A percentile compares a stretch with the other conserved stretches of the same genome.
phyloP scores from a whole-genome alignment of 2,113 vertebrate genomes.

The Aptenodytes forsteri region DNA sequence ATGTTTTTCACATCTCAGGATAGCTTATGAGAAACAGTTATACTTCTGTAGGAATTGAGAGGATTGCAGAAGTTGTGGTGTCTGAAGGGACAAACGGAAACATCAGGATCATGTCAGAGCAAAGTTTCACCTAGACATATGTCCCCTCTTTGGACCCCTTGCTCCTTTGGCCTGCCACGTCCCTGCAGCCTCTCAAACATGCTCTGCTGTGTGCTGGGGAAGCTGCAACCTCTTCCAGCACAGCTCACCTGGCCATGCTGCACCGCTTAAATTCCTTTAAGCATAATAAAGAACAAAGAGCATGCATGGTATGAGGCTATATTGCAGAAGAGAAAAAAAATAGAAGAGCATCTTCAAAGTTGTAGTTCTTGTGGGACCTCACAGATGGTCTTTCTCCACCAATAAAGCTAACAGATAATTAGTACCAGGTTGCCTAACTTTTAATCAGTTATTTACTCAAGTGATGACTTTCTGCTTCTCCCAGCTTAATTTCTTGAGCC shows the following conservation, averaged over 20 bases:
- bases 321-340: neutral
- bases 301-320: neutral
- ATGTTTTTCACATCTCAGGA: neutral
- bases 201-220: neutral
- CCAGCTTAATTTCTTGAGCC: neutral
- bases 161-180: neutral
- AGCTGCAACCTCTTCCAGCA: neutral
- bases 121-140: neutral
- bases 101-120: neutral
- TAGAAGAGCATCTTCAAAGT: neutral
- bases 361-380: neutral
- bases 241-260: neutral
- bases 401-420: neutral
- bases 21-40: neutral
- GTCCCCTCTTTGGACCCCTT: neutral
- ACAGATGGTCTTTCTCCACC: neutral
- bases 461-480: neutral
- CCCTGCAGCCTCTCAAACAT: neutral
- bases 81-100: neutral
- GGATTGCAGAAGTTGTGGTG: neutral
- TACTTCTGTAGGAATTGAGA: neutral
- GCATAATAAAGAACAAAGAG: neutral
- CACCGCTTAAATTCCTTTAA: neutral
- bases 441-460: neutral
- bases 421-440: neutral